Conservation (phyloP, 2,113 vertebrate genomes). For the Anarhynchus alexandrinus region DNA sequence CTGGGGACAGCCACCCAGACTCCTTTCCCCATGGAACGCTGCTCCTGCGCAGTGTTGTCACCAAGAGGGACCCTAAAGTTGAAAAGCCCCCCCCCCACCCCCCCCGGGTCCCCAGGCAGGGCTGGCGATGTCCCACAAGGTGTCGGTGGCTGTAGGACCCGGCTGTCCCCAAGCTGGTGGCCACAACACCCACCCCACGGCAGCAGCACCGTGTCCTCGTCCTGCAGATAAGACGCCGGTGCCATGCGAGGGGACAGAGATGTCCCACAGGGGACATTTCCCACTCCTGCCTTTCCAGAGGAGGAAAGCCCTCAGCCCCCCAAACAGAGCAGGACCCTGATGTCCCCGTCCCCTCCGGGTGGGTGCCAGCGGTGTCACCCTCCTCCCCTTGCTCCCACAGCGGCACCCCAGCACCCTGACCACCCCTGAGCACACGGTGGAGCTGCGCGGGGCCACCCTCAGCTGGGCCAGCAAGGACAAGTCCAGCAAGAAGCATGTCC, state of each 20-base stretch:
- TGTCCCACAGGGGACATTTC: neutral
- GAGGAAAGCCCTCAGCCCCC: neutral
- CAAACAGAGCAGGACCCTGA: accelerated
- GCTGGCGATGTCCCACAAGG: neutral
- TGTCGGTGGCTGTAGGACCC: neutral
- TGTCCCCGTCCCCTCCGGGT: accelerated
- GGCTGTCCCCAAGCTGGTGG: neutral
- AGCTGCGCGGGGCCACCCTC: constrained; percentile 83
- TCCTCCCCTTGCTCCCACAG: constrained; percentile 52
- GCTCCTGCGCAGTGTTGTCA: neutral
- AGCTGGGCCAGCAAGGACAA: constrained; percentile 88
- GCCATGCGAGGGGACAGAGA: neutral
- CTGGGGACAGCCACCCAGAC: neutral
- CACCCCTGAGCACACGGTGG: constrained; percentile 83
- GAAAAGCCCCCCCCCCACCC: neutral
- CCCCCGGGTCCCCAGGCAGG: accelerated
- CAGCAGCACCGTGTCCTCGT: neutral
- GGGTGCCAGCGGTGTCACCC: neutral
- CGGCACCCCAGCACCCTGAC: constrained; percentile 84
- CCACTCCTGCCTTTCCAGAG: neutral
- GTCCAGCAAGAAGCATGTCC: constrained; percentile 94
- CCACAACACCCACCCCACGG: neutral
- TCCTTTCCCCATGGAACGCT: accelerated
- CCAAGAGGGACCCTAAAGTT: neutral
- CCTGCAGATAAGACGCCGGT: neutral